Evolutionary conservation across 2,888 invertebrate species (phyloP), one percentile per base, ranked within the genome.

Genomic region (Lasioglossum zephyrum): DNA sequence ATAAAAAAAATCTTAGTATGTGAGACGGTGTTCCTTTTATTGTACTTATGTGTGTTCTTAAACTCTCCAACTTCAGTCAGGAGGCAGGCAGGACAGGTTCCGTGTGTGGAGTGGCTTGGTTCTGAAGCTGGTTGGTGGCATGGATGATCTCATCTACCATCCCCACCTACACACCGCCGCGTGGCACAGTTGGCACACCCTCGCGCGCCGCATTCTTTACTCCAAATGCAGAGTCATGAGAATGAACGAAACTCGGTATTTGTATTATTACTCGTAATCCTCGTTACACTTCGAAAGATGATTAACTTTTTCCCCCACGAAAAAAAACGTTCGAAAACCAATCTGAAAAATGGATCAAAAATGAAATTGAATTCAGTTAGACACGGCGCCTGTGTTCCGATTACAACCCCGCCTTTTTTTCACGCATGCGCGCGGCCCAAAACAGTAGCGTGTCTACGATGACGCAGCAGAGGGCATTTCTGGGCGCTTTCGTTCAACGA

Each of bases 171-270:
- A 95, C 93, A 36, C 36, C 36, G 36, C 36, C 93, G 93, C 94
- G 94, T 93, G 94, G 94, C 95, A 95, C 95, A 92, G 93, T 94
- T 94, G 95, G 95, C 94, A 94, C 95, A 95, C 94, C 95, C 94
- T 91, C 93, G 95, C 95, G 95, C 95, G 94, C 95, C 94, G 95
- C 95, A 95, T 95, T 95, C 95, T 95, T 95, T 93, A 94, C 95
- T 95, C 94, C 95, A 95, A 95, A 95, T 36, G 94, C 95, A 95
- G 95, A 95, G 94, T 95, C 95, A 95, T 95, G 95, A 94, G 94
- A 95, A 95, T 95, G 94, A 95, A 95, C 94, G 93, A 95, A 95
- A 95, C 94, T 95, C 95, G 95, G 95, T 95, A 95, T 95, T 95
- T 95, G 95, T 95, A 95, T 95, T 95, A 95, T 95, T 95, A 95